Evolutionary conservation across 1,140 invertebrate genomes (phyloP).

Genomic region (Phymastichus coffea): DNA sequence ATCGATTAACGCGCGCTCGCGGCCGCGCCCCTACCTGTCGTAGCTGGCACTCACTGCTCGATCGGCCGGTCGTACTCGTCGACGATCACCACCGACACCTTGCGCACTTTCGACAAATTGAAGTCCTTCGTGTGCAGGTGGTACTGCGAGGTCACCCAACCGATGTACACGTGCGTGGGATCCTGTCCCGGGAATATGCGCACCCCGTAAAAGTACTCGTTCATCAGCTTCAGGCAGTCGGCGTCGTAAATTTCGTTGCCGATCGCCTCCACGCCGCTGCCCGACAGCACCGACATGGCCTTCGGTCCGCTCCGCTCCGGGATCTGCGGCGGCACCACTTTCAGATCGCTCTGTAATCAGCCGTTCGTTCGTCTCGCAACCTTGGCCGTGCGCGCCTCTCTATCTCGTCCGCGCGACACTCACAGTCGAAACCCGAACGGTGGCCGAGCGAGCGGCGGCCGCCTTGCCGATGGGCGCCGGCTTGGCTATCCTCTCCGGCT

Average conservation of each 20-base stretch:
- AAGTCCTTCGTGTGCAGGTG: conserved; percentile 87
- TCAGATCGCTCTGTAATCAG: conserved; percentile 66
- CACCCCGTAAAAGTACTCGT: conserved; percentile 96
- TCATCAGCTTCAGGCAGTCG: conserved; percentile 88
- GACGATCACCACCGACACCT: conserved; percentile 81
- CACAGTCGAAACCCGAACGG: conserved; percentile 54
- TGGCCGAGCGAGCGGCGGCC: conserved; percentile 39
- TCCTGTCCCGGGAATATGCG: conserved; percentile 95
- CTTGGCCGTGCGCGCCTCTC: background rate
- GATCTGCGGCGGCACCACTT: conserved; percentile 65
- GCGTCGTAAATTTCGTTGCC: conserved; percentile 83
- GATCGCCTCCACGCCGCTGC: conserved; percentile 70
- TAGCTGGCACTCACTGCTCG: conserved; percentile 68
- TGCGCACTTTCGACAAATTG: conserved; percentile 83
- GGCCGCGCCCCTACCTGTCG: too few species aligned
- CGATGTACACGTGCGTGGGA: conserved; percentile 94
- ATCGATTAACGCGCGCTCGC: too few species aligned
- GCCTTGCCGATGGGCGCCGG: conserved; percentile 28
- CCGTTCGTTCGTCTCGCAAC: background rate
- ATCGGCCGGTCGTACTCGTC: conserved; percentile 74
- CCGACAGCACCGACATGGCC: conserved; percentile 69
- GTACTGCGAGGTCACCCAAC: conserved; percentile 99
- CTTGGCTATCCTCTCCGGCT: conserved; percentile 33
- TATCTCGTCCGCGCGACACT: conserved; percentile 24
- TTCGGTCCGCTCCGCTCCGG: conserved; percentile 70